Evolutionary conservation across 2,797 vertebrate species (phyloP), one percentile per base, ranked within the genome.

Genomic region (Nyctibius grandis): DNA sequence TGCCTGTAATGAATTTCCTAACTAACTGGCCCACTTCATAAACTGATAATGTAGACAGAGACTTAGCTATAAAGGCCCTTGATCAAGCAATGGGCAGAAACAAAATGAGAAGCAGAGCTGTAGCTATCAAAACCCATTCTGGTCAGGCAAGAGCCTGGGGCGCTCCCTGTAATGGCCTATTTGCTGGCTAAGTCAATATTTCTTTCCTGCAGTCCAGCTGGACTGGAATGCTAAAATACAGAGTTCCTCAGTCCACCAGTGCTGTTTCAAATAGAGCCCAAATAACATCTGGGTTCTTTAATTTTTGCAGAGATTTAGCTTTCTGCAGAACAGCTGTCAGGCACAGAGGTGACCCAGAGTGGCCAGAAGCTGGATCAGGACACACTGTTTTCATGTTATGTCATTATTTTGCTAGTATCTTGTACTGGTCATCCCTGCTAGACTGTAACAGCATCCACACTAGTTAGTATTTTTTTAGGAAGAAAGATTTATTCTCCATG

Each of bases 131-230:
- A 95, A 51, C 45, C 26, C 22, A 31, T 72, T 93, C 67, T 59
- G 44, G 36, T 50, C 51, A 75, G 73, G 13, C 31, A 84, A 86
- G 33, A 50, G 65, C 88, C 85, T 79, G 54, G 50, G 85, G 82
- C 19, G 1, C 29, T 85, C 63, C 36, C 51, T 65, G 25, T 67
- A 79, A 95, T 87, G 80, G 67, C 21, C 15, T 56, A 20, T 88
- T 94, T 79, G 33, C 48, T 91, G 57, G 34, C 50, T 82, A 63
- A 76, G 70, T 90, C 83, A 90, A 42, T 92, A 91, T 91, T 90
- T 90, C 70, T 76, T 93, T 95, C 72, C 59, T 79, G 19, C 23
- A 73, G 73, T 51, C 61, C 88, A 67, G 38, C 42, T 90, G 73
- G 54, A 65, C 38, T 48, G 40, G 72, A 85, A 85, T 79, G 63